Conservation (phyloP, 2,888 invertebrate species). For the Apoderus coryli region DNA sequence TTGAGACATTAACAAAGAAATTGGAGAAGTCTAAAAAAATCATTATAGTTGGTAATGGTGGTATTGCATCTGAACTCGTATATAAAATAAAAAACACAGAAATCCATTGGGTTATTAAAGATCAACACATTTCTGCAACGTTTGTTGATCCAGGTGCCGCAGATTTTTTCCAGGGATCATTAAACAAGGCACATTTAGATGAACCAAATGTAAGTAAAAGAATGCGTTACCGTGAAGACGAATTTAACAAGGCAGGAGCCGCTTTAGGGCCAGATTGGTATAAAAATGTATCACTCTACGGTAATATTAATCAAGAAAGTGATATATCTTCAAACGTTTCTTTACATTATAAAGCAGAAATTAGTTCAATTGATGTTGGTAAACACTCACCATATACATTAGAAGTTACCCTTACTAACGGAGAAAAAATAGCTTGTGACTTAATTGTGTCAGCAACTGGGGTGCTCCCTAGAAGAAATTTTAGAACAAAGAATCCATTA, state of each 20-base stretch:
- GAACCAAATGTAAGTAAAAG: conserved; percentile 32
- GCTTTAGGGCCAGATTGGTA: conserved; percentile 98
- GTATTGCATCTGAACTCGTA: conserved; percentile 94
- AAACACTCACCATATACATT: conserved; percentile 46
- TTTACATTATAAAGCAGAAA: conserved; percentile 47
- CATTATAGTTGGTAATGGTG: conserved; percentile 90
- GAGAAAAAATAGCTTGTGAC: conserved; percentile 62
- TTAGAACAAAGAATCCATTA: conserved; percentile 39
- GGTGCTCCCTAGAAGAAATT: conserved; percentile 56
- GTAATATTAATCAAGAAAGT: no score
- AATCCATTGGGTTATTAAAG: conserved; percentile 87
- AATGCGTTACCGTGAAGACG: conserved; percentile 51
- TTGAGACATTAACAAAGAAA: conserved; percentile 57
- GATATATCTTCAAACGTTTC: conserved; percentile 34
- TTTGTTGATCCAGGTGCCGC: conserved; percentile 95
- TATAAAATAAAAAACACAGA: conserved; percentile 74
- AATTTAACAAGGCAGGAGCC: conserved; percentile 52
- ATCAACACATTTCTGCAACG: conserved; percentile 81
- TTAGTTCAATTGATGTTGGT: conserved; percentile 33
- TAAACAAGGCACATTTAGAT: conserved; percentile 20
- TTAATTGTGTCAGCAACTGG: conserved; percentile 93
- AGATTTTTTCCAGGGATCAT: conserved; percentile 63
- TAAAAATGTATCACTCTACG: conserved; percentile 45
- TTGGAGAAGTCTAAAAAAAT: conserved; percentile 56
- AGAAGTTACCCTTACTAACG: conserved; percentile 58